phyloP scores from a whole-genome alignment of 92 coral and sea anemone species.

The Parazoanthus atlanticus region DNA sequence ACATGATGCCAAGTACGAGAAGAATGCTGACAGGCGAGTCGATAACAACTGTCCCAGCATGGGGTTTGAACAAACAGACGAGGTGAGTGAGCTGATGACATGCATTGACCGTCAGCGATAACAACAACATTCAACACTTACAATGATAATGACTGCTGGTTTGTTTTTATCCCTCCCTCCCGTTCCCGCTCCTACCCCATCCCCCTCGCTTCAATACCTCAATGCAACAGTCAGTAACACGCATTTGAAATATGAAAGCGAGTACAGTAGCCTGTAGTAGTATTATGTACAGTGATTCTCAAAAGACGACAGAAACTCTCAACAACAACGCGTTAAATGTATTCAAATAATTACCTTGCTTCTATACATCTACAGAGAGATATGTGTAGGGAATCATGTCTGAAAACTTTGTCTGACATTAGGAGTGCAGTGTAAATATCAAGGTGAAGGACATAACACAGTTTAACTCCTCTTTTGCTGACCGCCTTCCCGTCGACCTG shows the following conservation, averaged over 20 bases:
- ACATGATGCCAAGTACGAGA: slow-evolving; percentile 53
- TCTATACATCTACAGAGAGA: background rate
- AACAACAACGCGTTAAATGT: too few species aligned
- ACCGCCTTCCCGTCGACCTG: background rate
- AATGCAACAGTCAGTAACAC: too few species aligned
- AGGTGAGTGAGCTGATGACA: slow-evolving; percentile 55
- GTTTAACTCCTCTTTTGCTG: background rate
- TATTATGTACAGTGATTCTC: too few species aligned
- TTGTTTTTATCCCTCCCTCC: background rate
- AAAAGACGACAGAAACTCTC: too few species aligned
- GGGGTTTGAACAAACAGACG: slow-evolving; percentile 82
- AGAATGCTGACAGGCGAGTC: slow-evolving; percentile 74
- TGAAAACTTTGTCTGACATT: too few species aligned
- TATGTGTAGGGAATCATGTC: too few species aligned
- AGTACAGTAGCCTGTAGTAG: too few species aligned
- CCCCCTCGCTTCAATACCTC: too few species aligned
- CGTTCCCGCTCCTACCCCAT: too few species aligned
- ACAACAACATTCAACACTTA: background rate
- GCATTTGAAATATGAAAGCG: too few species aligned
- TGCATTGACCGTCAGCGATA: background rate
- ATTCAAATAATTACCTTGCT: too few species aligned
- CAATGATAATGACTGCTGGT: background rate
- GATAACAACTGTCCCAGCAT: slow-evolving; percentile 85
- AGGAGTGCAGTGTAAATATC: too few species aligned
- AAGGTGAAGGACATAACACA: background rate